Conservation (phyloP, 2,888 invertebrate species). For the Drosophila mimica region DNA sequence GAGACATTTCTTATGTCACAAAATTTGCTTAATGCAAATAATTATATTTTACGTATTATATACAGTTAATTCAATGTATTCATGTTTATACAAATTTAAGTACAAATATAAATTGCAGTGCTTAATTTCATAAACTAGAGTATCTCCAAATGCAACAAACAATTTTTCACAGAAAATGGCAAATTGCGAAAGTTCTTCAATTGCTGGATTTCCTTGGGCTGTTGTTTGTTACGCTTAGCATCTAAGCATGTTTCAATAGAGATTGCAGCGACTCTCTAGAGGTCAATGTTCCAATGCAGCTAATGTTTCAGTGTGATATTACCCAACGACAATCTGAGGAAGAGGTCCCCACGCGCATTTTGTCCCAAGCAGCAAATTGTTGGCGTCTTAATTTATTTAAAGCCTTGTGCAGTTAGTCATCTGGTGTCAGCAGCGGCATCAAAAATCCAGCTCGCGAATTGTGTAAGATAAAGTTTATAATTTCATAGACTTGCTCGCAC, state of each 20-base stretch:
- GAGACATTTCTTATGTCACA: neutral
- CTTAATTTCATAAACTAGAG: neutral
- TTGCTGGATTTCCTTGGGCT: neutral
- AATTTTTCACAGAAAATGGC: neutral
- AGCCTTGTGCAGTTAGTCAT: constrained; percentile 46
- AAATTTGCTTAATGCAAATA: too few species aligned
- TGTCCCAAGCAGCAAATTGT: constrained; percentile 13
- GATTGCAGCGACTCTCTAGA: neutral
- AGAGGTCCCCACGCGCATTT: neutral
- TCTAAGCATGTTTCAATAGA: neutral
- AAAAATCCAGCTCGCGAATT: constrained; percentile 50
- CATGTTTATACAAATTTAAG: neutral
- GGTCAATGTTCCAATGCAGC: neutral
- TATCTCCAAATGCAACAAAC: neutral
- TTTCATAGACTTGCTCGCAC: constrained; percentile 69
- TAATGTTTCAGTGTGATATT: neutral
- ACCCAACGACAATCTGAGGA: neutral
- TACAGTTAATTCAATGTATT: too few species aligned
- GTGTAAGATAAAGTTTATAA: constrained; percentile 76
- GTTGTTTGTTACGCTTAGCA: neutral
- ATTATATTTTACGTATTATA: too few species aligned
- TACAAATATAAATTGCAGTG: neutral
- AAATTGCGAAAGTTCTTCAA: neutral
- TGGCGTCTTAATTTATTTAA: constrained; percentile 68
- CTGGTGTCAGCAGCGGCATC: constrained; percentile 40